These are phyloP conservation scores for Octonoba sinensis DNA, from an alignment of 2,888 invertebrate genomes.

Conservation along the genomic window DNA sequence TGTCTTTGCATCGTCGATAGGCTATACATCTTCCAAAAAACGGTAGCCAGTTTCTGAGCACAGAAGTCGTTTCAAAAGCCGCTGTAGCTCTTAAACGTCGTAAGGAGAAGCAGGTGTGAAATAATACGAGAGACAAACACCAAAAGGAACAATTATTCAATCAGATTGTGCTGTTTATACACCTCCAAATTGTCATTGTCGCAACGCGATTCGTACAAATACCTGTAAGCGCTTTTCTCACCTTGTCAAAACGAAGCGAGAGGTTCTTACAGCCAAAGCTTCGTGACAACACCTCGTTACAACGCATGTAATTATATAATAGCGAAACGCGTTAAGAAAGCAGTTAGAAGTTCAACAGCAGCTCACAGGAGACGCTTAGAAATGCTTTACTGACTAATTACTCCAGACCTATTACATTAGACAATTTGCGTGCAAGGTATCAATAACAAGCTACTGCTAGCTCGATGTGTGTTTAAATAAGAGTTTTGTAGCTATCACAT, in stretches of 20 bases:
- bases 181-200: conserved; percentile 4
- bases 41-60: too few species aligned
- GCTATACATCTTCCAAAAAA: too few species aligned
- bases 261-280: conserved; percentile 5
- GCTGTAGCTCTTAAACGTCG: background rate
- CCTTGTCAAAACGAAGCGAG: conserved; percentile 14
- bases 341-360: background rate
- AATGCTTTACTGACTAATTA: conserved; percentile 40
- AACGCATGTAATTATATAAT: conserved; percentile 17
- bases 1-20: too few species aligned
- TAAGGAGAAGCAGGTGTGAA: conserved; percentile 1
- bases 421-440: conserved; percentile 33
- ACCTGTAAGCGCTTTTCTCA: conserved; percentile 15
- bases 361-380: conserved; percentile 7
- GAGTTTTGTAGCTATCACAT: too few species aligned
- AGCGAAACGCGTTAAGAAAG: conserved; percentile 8
- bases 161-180: conserved; percentile 3
- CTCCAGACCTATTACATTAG: background rate
- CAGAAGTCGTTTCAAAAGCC: background rate
- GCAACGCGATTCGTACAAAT: conserved; percentile 1
- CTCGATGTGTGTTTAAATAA: background rate
- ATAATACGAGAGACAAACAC: background rate
- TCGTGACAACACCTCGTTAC: conserved; percentile 9
- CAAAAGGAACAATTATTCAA: conserved; percentile 1
- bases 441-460: conserved; percentile 18